A percentile compares a stretch with the other conserved stretches of the same genome.
These are phyloP conservation scores for Ophion ventricosus DNA, from an alignment of 2,888 invertebrate species.

Conservation along the genomic window DNA sequence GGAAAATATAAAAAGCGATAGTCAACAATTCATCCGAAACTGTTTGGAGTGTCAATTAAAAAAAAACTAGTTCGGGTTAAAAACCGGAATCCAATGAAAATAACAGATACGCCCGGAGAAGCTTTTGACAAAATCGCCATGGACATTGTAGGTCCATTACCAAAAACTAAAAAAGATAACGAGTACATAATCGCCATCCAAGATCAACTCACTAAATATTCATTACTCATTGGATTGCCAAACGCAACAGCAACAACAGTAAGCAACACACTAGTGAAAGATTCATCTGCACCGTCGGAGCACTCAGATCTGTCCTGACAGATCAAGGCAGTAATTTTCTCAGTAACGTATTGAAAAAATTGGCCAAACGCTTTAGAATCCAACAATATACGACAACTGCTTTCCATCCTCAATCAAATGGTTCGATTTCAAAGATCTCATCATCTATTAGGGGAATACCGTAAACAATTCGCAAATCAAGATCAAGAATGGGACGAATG, in stretches of 20 bases:
- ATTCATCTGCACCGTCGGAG: neutral
- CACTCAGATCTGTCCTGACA: neutral
- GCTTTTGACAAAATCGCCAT: neutral
- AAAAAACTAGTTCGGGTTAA: constrained; percentile 5
- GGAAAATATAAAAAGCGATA: constrained; percentile 22
- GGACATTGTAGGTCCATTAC: neutral
- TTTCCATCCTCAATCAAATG: too few relatives aligned
- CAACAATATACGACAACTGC: too few relatives aligned
- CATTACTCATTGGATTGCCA: neutral
- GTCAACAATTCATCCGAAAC: constrained; percentile 21
- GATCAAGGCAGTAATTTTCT: constrained; percentile 2
- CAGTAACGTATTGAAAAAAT: neutral
- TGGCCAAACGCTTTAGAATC: too few relatives aligned
- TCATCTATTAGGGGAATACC: too few relatives aligned
- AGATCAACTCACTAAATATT: too few relatives aligned
- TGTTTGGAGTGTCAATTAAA: too few relatives aligned
- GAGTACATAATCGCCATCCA: neutral
- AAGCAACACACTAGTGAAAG: neutral
- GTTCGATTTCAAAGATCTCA: too few relatives aligned
- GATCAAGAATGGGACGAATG: too few relatives aligned
- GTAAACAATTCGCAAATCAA: too few relatives aligned
- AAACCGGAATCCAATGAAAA: constrained; percentile 15
- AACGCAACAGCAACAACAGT: neutral
- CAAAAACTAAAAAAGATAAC: neutral
- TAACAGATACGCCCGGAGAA: constrained; percentile 16